Evolutionary conservation across 1,140 invertebrate genomes (phyloP).

Genomic region (Drosophila sucinea): DNA sequence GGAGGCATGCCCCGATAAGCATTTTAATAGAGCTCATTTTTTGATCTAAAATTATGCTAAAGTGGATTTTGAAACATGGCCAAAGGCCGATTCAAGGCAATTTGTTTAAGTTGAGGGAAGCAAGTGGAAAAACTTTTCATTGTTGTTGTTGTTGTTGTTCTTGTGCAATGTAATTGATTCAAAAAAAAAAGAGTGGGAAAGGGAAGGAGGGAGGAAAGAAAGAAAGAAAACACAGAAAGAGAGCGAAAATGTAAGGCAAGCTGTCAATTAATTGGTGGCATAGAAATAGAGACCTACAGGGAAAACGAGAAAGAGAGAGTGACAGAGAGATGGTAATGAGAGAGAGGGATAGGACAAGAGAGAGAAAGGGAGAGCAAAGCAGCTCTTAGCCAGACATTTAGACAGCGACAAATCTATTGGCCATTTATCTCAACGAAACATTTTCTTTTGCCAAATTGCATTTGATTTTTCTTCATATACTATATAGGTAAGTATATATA

Average conservation of each 20-base stretch:
- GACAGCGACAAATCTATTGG: slow-evolving; percentile 23
- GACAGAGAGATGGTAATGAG: not conserved
- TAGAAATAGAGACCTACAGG: not conserved
- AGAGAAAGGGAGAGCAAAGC: not conserved
- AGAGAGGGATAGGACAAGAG: not conserved
- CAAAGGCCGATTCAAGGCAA: slow-evolving; percentile 36
- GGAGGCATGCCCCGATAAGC: slow-evolving; percentile 62
- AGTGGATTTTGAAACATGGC: slow-evolving; percentile 70
- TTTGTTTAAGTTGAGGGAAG: slow-evolving; percentile 11
- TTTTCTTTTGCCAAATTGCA: slow-evolving; percentile 28
- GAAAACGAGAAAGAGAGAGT: not conserved
- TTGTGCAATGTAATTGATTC: slow-evolving; percentile 12
- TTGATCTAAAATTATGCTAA: slow-evolving; percentile 69
- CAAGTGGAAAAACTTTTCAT: slow-evolving; percentile 46
- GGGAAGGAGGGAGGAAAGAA: not conserved
- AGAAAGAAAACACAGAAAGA: not conserved
- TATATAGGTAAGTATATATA: not conserved
- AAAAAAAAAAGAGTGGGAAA: not conserved
- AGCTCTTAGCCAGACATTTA: slow-evolving; percentile 6
- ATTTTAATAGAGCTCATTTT: slow-evolving; percentile 72
- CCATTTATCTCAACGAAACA: slow-evolving; percentile 29
- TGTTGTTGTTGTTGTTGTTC: slow-evolving; percentile 9
- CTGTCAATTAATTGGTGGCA: slow-evolving; percentile 66
- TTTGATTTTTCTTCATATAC: slow-evolving; percentile 23
- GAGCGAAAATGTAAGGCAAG: slow-evolving; percentile 53